These are phyloP conservation scores for Nemapogon koenigi DNA, from an alignment of 2,888 invertebrate genomes.

Conservation along the genomic window DNA sequence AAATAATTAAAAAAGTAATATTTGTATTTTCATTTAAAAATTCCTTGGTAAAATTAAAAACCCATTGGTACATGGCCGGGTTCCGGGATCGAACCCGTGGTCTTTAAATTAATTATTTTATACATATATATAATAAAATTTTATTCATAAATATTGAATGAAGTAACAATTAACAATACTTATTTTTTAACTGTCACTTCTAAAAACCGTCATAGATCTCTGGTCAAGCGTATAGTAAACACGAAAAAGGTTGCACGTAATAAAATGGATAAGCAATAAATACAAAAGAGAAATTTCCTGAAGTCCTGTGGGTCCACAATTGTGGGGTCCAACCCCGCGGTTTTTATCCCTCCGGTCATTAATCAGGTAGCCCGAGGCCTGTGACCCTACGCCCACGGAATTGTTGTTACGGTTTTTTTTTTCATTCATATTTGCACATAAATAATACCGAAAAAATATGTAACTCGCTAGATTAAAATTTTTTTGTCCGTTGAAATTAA, in stretches of 20 bases:
- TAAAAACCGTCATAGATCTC: slow-evolving; percentile 5
- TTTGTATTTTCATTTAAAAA: no score
- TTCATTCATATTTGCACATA: neutral
- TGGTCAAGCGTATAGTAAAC: slow-evolving; percentile 21
- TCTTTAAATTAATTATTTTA: no score
- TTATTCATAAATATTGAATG: no score
- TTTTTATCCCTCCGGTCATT: slow-evolving; percentile 29
- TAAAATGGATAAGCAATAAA: slow-evolving; percentile 45
- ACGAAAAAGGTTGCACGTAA: slow-evolving; percentile 31
- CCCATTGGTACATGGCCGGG: no score
- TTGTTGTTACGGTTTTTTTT: neutral
- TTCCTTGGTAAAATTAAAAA: no score
- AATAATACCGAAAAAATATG: neutral
- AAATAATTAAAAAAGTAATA: no score
- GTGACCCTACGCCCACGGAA: slow-evolving; percentile 6
- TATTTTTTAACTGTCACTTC: no score
- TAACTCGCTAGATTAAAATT: no score
- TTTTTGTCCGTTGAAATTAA: no score
- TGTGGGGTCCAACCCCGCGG: slow-evolving; percentile 23
- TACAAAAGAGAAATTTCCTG: slow-evolving; percentile 23
- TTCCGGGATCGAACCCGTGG: no score
- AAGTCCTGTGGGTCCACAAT: slow-evolving; percentile 24
- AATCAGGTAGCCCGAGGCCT: slow-evolving; percentile 28
- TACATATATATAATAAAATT: no score
- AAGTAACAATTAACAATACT: no score